Base-by-base conservation (phyloP, 2,797 vertebrate genomes). In the Choloepus didactylus region DNA sequence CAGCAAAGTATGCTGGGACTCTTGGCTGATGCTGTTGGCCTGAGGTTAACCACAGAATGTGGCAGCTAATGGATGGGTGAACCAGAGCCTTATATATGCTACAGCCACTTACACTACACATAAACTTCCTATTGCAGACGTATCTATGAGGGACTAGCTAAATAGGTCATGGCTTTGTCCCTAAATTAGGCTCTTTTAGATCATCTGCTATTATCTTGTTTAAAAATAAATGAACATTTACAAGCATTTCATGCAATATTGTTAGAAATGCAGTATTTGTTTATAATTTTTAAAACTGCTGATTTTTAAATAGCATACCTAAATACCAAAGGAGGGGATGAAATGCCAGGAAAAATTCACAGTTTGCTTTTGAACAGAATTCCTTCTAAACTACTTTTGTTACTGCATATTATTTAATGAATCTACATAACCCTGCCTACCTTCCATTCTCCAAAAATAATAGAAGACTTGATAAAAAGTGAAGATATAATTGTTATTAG, bases 141-240 rank as follows among this genome's bases (percentile, higher is more conserved):
- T 77, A 9, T 49, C 51, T 41, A 92, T 15, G 79, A 82, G 6
- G 29, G 73, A 73, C 41, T 77, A 35, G 4, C 44, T 76, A 72
- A 35, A 25, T 62, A 10, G 59, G 27, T 29, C 31, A 66, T 35
- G 72, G 27, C 51, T 88, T 79, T 91, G 38, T 84, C 23, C 31
- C 27, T 56, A 91, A 77, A 72, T 79, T 49, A 64, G 25, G 27
- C 77, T 66, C 49, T 91, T 88, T 91, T 88, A 66, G 16, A 44
- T 73, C 16, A 85, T 67, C 41, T 75, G n/a, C 21, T 77, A 12
- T 84, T 84, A 91, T 31, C 18, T 64, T 87, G 66, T 66, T 90
- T 73, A 31, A 38, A 92, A 75, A 60, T 62, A 95, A 88, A 70
- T 38, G 51, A 73, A 64, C 38, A 49, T 41, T 89, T 95, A 46